Conservation (phyloP, 2,888 invertebrate species). For the Acanthoscelides obtectus region DNA sequence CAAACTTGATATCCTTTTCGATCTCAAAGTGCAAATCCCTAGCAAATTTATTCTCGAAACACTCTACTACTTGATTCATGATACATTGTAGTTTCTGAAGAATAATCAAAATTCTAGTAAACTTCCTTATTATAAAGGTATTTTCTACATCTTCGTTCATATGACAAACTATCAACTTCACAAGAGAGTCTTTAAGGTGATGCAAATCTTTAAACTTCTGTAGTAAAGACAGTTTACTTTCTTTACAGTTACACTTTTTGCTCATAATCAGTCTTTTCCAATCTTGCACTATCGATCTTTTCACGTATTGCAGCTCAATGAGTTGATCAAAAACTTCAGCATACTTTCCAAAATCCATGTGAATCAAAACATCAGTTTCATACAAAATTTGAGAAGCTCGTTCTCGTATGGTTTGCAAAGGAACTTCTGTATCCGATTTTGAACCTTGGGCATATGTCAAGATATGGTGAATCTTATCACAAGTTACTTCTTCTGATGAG, state of each 20-base stretch:
- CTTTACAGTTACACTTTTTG: slow-evolving; percentile 31
- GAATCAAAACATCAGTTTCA: slow-evolving; percentile 37
- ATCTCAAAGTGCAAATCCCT: slow-evolving; percentile 50
- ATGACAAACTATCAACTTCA: slow-evolving; percentile 25
- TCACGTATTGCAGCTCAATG: slow-evolving; percentile 36
- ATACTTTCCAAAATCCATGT: slow-evolving; percentile 35
- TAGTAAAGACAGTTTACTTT: slow-evolving; percentile 34
- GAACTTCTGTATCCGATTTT: slow-evolving; percentile 28
- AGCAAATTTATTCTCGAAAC: slow-evolving; percentile 37
- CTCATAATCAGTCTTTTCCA: slow-evolving; percentile 38
- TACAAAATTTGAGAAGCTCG: slow-evolving; percentile 34
- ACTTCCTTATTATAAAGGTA: slow-evolving; percentile 33
- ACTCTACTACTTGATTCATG: slow-evolving; percentile 35
- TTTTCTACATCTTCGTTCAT: slow-evolving; percentile 27
- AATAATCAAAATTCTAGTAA: slow-evolving; percentile 36
- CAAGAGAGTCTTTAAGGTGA: slow-evolving; percentile 29
- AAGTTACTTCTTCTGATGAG: slow-evolving; percentile 28
- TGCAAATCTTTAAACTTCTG: slow-evolving; percentile 38
- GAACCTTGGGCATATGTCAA: slow-evolving; percentile 31
- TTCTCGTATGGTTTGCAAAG: slow-evolving; percentile 35
- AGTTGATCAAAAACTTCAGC: slow-evolving; percentile 34
- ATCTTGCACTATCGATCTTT: slow-evolving; percentile 33
- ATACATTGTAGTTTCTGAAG: slow-evolving; percentile 40
- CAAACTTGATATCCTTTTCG: slow-evolving; percentile 52
- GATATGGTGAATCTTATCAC: slow-evolving; percentile 32